Percentiles rank a stretch among this genome's conserved stretches.
These are phyloP conservation scores for Zoanthus sociatus DNA, from an alignment of 92 coral and sea anemone genomes.

Conservation along the genomic window DNA sequence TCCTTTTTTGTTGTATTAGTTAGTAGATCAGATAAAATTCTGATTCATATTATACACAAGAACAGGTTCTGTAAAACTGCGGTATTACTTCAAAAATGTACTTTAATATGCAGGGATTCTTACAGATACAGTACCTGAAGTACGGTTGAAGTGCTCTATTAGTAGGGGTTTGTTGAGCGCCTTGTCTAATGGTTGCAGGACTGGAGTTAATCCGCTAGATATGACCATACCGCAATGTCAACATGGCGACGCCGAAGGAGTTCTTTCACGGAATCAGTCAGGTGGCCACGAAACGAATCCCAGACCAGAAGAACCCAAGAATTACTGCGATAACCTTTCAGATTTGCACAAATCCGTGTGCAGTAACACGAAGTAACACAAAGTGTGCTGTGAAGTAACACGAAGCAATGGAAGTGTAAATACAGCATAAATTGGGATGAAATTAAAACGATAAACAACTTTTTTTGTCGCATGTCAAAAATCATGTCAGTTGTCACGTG, in stretches of 20 bases:
- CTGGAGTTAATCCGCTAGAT: constrained; percentile 46
- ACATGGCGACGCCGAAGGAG: constrained; percentile 38
- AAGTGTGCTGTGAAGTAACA: constrained; percentile 41
- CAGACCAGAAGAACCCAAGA: constrained; percentile 51
- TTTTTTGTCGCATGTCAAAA: constrained; percentile 28
- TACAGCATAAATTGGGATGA: constrained; percentile 11
- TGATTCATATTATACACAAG: too few species aligned
- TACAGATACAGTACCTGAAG: too few species aligned
- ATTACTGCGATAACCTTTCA: neutral
- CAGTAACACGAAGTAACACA: constrained; percentile 24
- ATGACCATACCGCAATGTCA: constrained; percentile 54
- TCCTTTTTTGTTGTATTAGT: too few species aligned
- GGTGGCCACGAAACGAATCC: constrained; percentile 62
- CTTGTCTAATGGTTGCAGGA: constrained; percentile 51
- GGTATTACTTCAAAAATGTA: too few species aligned
- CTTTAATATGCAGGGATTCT: too few species aligned
- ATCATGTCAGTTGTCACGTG: constrained; percentile 1
- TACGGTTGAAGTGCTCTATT: neutral
- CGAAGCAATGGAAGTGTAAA: constrained; percentile 6
- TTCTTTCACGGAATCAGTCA: constrained; percentile 36
- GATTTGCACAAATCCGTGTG: constrained; percentile 10
- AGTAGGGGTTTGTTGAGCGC: constrained; percentile 41
- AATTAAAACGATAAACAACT: constrained; percentile 14
- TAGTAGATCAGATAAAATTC: too few species aligned
- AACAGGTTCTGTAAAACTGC: too few species aligned